Base-by-base conservation (phyloP, 2,113 vertebrate species). In the Apteryx mantelli region DNA sequence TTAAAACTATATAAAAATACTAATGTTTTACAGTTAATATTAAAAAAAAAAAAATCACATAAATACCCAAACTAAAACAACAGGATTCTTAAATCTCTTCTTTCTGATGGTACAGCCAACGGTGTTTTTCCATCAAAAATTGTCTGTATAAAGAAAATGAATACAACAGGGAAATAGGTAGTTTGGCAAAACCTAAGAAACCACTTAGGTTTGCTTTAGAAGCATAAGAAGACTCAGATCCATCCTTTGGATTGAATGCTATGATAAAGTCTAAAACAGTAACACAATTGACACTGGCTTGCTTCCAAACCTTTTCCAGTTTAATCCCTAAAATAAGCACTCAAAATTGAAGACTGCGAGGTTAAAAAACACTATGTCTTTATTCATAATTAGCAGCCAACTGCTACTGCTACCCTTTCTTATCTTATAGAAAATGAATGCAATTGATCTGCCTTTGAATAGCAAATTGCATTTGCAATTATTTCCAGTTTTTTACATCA, bases 281-380 rank as follows among this genome's bases (percentile, higher is more conserved):
- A 89, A 83, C 80, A 92, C 38, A 52, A 85, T 58, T 69, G 73
- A 83, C 64, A 75, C 36, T 88, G 91, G 91, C 90, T 81, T 74
- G 28, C 66, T 78, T 92, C 85, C 95, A 95, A 96, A 66, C 53
- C 74, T 84, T 52, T 74, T 89, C 32, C 53, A 93, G 85, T 48
- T 88, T 96, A 91, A 95, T 89, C 76, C 80, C 61, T 55, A 82
- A 96, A 92, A 94, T 48, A 91, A 85, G 78, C 88, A 93, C 94
- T 97, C 52, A 53, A 85, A 73, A 73, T 20, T 89, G 86, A 92
- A 85, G 86, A 55, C 7, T 84, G 73, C 42, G 71, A 82, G 44
- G 88, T 76, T 84, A 75, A 88, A 93, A 96, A 86, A 96, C 64
- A 9, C 30, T 75, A n/a, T 8, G n/a, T 65, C 81, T 87, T 76